Evolutionary conservation across 2,113 vertebrate species (phyloP).

Genomic region (Ictalurus punctatus): DNA sequence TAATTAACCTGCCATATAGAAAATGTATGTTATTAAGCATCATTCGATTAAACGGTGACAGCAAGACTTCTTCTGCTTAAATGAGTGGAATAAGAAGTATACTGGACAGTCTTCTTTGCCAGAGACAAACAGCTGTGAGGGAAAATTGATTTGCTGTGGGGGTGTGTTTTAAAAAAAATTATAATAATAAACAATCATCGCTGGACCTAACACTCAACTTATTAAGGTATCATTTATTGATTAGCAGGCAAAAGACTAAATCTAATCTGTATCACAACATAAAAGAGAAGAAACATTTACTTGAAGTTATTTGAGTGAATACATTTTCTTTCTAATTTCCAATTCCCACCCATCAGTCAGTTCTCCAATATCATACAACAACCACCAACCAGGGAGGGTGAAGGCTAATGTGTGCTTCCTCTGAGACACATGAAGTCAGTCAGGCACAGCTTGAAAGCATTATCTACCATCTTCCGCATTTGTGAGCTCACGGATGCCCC

Average conservation of each 20-base stretch:
- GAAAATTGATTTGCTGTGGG: background rate
- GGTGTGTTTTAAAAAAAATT: background rate
- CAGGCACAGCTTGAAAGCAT: background rate
- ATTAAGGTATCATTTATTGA: background rate
- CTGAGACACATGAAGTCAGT: background rate
- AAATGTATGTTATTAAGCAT: conserved; percentile 71
- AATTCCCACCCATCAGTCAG: background rate
- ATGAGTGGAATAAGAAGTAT: conserved; percentile 67
- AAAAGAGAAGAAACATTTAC: background rate
- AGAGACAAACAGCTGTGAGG: conserved; percentile 54
- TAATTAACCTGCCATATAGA: conserved; percentile 77
- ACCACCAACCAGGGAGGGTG: background rate
- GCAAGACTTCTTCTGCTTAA: conserved; percentile 68
- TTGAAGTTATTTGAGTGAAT: background rate
- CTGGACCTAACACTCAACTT: background rate
- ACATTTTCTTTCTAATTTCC: background rate
- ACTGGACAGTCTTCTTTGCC: conserved; percentile 57
- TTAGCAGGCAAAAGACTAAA: background rate
- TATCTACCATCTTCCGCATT: background rate
- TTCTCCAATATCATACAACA: background rate
- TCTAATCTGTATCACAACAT: background rate
- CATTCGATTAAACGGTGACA: conserved; percentile 69
- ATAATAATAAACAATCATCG: background rate
- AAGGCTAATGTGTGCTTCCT: background rate
- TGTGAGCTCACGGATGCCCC: background rate